Base-by-base conservation (phyloP, 1,140 invertebrate genomes). In the Drosophila lacertosa region DNA sequence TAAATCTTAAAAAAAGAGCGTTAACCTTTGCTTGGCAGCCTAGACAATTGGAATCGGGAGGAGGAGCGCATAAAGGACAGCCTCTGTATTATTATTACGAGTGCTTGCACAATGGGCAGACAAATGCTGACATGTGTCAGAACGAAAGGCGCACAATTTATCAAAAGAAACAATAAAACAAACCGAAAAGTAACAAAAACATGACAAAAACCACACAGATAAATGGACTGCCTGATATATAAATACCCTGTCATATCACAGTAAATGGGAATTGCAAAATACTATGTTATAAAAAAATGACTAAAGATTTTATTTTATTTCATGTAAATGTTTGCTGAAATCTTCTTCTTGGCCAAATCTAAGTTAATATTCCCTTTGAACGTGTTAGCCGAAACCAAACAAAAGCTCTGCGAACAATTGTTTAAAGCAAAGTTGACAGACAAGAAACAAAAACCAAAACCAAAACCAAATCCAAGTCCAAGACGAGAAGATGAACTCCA, bases 61-160 rank as follows among this genome's bases (percentile, higher is more conserved):
- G n/a, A 63, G 45, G 50, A 6, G 20, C 37, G 50, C 58, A 59
- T 55, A 44, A 55, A 67, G 51, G 35, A 57, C 32, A 53, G 53
- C 48, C 29, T 53, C 24, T 60, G 39, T 54, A 37, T 15, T 22
- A 45, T 20, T 54, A 37, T 15, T 22, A 45, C 32, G 9, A 54
- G 39, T 54, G 20, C 54, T 54, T 60, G 47, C 44, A 42, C 57
- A 74, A 60, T 77, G 64, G 77, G 64, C 82, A 81, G 81, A 81
- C 81, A 81, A 77, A 74, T 67, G 78, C 83, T 89, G 83, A 88
- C 83, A 88, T 89, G 72, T 88, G 83, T 88, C 83, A 88, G 59
- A 89, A 88, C 45, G 68, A 73, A 79, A 71, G 64, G 78, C 68
- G 65, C 67, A 89, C 83, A 88, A 88, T 88, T 88, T 89, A 89